These are phyloP conservation scores for Pasiphila rectangulata DNA, from an alignment of 2,888 invertebrate species.

Conservation along the genomic window DNA sequence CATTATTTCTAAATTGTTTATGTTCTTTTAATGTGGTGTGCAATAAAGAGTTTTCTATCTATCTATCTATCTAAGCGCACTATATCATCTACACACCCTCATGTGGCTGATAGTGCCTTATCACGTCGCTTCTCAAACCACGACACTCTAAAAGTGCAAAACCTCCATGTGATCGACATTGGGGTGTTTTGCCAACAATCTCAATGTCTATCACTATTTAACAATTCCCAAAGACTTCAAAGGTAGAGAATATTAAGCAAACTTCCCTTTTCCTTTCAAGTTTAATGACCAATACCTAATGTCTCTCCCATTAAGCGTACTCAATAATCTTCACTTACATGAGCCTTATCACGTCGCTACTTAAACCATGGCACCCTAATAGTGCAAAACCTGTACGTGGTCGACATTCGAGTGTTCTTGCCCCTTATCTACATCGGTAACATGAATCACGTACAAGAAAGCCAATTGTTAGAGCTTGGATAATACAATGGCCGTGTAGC, in stretches of 20 bases:
- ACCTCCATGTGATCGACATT: slow-evolving; percentile 17
- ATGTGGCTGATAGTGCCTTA: not conserved
- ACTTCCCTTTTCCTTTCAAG: too few relatives aligned
- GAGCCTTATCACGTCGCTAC: not conserved
- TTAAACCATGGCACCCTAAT: slow-evolving; percentile 10
- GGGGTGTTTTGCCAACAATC: slow-evolving; percentile 13
- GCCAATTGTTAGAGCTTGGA: slow-evolving; percentile 37
- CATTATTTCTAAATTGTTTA: too few relatives aligned
- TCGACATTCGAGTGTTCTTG: slow-evolving; percentile 19
- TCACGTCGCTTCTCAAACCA: not conserved
- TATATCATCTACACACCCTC: not conserved
- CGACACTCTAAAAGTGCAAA: slow-evolving; percentile 17
- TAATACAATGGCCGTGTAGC: slow-evolving; percentile 44
- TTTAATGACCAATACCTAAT: too few relatives aligned
- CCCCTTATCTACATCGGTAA: slow-evolving; percentile 31
- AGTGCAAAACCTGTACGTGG: slow-evolving; percentile 14
- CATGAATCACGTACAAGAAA: slow-evolving; percentile 40
- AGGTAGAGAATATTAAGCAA: too few relatives aligned
- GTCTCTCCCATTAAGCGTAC: too few relatives aligned
- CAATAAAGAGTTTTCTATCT: too few relatives aligned
- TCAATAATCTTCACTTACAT: too few relatives aligned
- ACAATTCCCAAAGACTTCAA: too few relatives aligned
- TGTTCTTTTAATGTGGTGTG: too few relatives aligned
- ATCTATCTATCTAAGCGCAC: not conserved
- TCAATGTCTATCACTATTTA: too few relatives aligned